Evolutionary conservation across 2,888 invertebrate genomes (phyloP).

Genomic region (Drosophila colorata): DNA sequence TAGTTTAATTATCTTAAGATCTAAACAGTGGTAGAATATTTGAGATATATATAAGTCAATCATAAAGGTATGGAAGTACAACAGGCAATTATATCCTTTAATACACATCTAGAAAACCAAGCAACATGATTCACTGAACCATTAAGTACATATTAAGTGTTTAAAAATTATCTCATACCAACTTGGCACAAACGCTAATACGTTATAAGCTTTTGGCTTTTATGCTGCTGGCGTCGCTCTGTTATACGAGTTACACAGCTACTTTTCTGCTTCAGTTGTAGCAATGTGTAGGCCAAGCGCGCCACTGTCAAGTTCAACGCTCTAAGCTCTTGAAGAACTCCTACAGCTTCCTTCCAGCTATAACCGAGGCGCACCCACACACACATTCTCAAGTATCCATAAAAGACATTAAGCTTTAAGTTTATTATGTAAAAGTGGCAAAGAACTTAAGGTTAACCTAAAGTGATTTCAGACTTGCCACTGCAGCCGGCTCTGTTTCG

Average conservation of each 20-base stretch:
- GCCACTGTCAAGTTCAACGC: slow-evolving; percentile 55
- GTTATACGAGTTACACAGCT: slow-evolving; percentile 19
- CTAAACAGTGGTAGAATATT: too few species aligned
- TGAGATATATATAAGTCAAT: too few species aligned
- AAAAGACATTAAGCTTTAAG: slow-evolving; percentile 71
- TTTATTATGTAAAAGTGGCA: slow-evolving; percentile 39
- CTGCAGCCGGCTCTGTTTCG: slow-evolving; percentile 11
- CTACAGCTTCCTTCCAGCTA: slow-evolving; percentile 18
- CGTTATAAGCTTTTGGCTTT: slow-evolving; percentile 54
- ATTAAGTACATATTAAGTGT: slow-evolving; percentile 14
- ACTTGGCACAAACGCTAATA: slow-evolving; percentile 24
- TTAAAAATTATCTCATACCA: slow-evolving; percentile 13
- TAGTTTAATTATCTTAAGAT: too few species aligned
- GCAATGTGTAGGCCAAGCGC: background rate
- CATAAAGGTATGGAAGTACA: too few species aligned
- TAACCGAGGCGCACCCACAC: background rate
- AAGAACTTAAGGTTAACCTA: slow-evolving; percentile 57
- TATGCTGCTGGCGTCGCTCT: slow-evolving; percentile 21
- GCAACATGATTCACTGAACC: background rate
- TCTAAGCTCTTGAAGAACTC: slow-evolving; percentile 34
- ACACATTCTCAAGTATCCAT: slow-evolving; percentile 49
- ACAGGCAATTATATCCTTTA: background rate
- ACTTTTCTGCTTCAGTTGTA: slow-evolving; percentile 47
- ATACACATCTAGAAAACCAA: background rate
- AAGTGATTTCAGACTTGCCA: slow-evolving; percentile 49